Base-by-base conservation (phyloP, 2,888 invertebrate species). In the Odontocerum albicorne region DNA sequence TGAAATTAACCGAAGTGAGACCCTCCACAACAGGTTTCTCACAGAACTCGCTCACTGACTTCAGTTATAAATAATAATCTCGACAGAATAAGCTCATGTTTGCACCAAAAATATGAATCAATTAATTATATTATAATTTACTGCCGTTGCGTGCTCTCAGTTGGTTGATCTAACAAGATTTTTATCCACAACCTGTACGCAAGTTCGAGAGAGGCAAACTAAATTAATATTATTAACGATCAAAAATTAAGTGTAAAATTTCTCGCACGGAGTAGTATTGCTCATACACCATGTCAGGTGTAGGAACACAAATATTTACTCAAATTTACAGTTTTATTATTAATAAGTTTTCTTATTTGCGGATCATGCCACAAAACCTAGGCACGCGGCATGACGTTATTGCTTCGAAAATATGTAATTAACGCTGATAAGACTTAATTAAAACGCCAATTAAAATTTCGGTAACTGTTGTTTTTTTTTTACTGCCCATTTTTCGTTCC, bases 371-470 rank as follows among this genome's bases (percentile, higher is more conserved):
- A 4, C 27, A 10, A 27, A 7, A 12, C 7, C 44, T 44, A 44
- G 44, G 27, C 44, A 16, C 27, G 31, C 31, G 10, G 43, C 13
- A 16, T 44, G 15, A 16, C 27, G 2, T 19, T 27, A 15, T 31
- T 44, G 33, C 49, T 38, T 49, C 40, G 20, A 51, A 43, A 43
- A 43, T 51, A 51, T 51, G 36, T 55, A 55, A 55, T 55, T 55
- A 55, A 49, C 22, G n/a, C 44, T 49, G 49, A 55, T 46, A 49
- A 49, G 49, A 49, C 42, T 55, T 55, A 49, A 55, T 55, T 55
- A 55, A 49, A 49, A 46, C 36, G 55, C 55, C 55, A 55, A 55
- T 55, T 55, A 55, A 55, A 49, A 55, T 49, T 55, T 49, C 32
- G 55, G 49, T 54, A 38, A 54, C 54, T 54, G 54, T 54, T 49